These are phyloP conservation scores for Mya arenaria DNA, from an alignment of 1,140 invertebrate species.

Conservation along the genomic window DNA sequence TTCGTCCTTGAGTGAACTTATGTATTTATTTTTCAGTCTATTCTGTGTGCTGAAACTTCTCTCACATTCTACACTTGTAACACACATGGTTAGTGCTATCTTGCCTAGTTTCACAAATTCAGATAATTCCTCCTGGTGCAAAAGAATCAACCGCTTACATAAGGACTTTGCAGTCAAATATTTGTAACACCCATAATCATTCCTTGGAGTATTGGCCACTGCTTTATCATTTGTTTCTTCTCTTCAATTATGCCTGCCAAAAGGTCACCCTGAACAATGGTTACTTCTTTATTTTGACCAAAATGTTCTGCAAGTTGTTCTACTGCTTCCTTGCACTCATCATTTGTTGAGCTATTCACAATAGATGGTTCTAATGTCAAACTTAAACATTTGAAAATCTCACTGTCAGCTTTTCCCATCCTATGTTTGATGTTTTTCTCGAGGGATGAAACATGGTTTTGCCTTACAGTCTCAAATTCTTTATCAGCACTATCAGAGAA, in stretches of 20 bases:
- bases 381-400: not conserved
- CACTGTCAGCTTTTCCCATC: constrained; percentile 27
- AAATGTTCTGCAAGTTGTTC: not conserved
- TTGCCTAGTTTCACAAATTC: not conserved
- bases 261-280: not conserved
- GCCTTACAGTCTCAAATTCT: not conserved
- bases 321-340: not conserved
- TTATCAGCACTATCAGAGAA: not conserved
- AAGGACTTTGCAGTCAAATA: not conserved
- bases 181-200: not conserved
- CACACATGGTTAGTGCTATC: not conserved
- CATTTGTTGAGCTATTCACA: not conserved
- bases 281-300: not conserved
- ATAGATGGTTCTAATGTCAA: not conserved
- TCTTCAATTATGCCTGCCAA: not conserved
- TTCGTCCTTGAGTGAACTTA: not conserved
- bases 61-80: constrained; percentile 49
- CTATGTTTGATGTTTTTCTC: constrained; percentile 13
- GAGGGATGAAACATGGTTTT: not conserved
- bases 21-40: constrained; percentile 26
- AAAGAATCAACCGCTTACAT: not conserved
- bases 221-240: not conserved
- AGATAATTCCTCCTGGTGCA: not conserved
- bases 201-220: not conserved
- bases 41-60: constrained; percentile 48